These are phyloP conservation scores for Caenorhabditis macrosperma DNA, from an alignment of 2,888 invertebrate species.

Conservation along the genomic window DNA sequence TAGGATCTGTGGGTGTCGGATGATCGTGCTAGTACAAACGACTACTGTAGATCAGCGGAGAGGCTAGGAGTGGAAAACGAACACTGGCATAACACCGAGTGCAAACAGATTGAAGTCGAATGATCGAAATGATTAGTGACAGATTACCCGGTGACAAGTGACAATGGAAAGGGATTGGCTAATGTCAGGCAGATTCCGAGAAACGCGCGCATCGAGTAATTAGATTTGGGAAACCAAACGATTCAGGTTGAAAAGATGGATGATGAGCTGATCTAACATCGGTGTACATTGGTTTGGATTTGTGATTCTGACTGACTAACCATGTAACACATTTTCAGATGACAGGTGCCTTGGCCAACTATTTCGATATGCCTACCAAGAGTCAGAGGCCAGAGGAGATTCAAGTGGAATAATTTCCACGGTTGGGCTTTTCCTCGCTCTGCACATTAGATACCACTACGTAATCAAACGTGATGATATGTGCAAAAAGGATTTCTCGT, in stretches of 20 bases:
- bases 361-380: slow-evolving; percentile 22
- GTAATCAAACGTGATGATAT: slow-evolving; percentile 31
- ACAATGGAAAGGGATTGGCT: neutral
- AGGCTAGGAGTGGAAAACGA: neutral
- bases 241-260: neutral
- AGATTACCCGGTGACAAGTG: neutral
- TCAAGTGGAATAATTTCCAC: slow-evolving; percentile 35
- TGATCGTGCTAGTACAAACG: slow-evolving; percentile 1
- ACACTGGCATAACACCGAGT: neutral
- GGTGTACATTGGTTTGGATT: neutral
- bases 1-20: slow-evolving; percentile 8
- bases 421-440: slow-evolving; percentile 10
- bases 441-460: slow-evolving; percentile 50
- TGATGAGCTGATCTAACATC: slow-evolving; percentile 9
- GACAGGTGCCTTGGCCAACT: neutral
- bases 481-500: slow-evolving; percentile 23
- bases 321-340: no score
- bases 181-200: neutral
- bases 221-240: neutral
- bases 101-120: neutral
- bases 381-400: slow-evolving; percentile 25
- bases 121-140: neutral
- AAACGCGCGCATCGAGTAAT: neutral
- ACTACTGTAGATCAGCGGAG: neutral
- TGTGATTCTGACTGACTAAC: neutral